Evolutionary conservation across 2,888 invertebrate species (phyloP).

Genomic region (Galerucella calmariensis): DNA sequence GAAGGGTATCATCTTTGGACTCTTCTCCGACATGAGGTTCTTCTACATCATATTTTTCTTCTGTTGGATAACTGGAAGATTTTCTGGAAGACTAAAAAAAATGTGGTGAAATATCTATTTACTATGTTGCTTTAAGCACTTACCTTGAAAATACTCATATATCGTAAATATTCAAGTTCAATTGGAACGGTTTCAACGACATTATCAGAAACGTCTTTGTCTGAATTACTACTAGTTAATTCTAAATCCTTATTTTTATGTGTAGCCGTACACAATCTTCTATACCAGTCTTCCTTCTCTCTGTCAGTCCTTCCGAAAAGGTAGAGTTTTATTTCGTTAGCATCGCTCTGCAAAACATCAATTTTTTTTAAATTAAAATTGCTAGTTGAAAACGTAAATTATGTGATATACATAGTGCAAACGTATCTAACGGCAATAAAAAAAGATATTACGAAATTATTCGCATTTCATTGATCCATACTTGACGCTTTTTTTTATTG

Average conservation of each 20-base stretch:
- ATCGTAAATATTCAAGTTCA: constrained; percentile 58
- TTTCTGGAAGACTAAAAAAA: constrained; percentile 43
- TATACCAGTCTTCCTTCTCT: constrained; percentile 91
- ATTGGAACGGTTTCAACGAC: constrained; percentile 38
- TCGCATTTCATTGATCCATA: too few relatives aligned
- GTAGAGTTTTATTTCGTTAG: constrained; percentile 54
- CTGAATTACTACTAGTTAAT: constrained; percentile 17
- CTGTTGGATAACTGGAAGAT: constrained; percentile 32
- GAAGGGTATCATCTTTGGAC: constrained; percentile 63
- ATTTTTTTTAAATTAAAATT: neutral
- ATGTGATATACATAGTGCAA: too few relatives aligned
- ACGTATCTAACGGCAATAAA: too few relatives aligned
- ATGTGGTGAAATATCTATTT: neutral
- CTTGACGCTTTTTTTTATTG: too few relatives aligned
- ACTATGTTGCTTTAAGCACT: neutral
- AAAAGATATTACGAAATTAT: too few relatives aligned
- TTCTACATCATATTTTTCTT: constrained; percentile 36
- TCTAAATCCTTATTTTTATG: constrained; percentile 36
- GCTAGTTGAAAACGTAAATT: too few relatives aligned
- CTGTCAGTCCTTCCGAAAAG: constrained; percentile 83
- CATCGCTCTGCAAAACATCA: constrained; percentile 47
- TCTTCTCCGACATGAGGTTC: constrained; percentile 39
- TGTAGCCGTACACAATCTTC: constrained; percentile 57
- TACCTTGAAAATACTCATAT: constrained; percentile 60
- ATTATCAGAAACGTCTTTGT: constrained; percentile 36